phyloP scores from a whole-genome alignment of 2,113 vertebrate genomes.

The Phalacrocorax pelagicus region DNA sequence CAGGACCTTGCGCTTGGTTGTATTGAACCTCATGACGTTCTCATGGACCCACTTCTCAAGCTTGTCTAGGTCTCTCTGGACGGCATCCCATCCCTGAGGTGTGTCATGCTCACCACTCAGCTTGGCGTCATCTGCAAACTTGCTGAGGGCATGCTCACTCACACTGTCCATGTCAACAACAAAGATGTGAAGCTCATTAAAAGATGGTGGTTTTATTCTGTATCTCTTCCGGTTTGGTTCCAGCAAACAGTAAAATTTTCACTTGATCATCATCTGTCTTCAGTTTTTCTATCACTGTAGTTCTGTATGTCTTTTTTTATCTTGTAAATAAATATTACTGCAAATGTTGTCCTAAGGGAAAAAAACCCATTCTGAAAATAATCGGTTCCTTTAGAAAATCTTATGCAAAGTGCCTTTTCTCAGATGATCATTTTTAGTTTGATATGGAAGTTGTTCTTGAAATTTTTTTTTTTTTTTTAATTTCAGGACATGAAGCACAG shows the following conservation, averaged over 20 bases:
- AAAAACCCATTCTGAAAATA: not conserved
- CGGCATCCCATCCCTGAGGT: no score
- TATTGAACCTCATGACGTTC: no score
- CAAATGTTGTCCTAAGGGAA: not conserved
- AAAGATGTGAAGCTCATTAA: not conserved
- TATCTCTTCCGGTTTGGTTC: not conserved
- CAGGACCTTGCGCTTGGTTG: no score
- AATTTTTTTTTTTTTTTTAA: not conserved
- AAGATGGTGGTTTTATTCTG: not conserved
- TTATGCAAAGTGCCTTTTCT: not conserved
- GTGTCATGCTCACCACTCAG: no score
- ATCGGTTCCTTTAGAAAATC: not conserved
- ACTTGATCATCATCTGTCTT: not conserved
- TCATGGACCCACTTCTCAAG: no score
- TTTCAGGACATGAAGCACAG: slow-evolving; percentile 87
- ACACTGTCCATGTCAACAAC: no score
- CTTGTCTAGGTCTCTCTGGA: no score
- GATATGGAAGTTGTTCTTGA: not conserved
- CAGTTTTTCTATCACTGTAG: not conserved
- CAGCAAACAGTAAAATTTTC: not conserved
- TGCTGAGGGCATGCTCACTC: no score
- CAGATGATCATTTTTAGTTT: not conserved
- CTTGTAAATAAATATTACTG: not conserved
- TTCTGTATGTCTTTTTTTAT: not conserved
- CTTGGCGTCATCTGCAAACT: no score